Conservation (phyloP, 2,888 invertebrate species). For the Synergus itoensis region DNA sequence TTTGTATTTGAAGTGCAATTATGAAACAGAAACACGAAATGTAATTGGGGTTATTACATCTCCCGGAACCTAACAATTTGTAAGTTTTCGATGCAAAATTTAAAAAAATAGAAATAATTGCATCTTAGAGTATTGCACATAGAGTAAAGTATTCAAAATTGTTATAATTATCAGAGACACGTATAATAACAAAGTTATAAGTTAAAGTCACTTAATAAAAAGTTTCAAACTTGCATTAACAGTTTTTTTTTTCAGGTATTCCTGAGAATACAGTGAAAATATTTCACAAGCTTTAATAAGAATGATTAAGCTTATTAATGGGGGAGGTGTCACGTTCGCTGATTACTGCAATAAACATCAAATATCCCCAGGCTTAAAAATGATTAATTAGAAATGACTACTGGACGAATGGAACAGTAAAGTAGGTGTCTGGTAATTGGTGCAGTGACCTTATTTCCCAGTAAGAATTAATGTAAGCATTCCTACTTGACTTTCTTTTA, state of each 20-base stretch:
- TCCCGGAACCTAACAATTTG: background rate
- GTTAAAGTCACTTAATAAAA: background rate
- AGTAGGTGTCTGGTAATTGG: slow-evolving; percentile 14
- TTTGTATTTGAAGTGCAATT: slow-evolving; percentile 33
- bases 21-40: slow-evolving; percentile 21
- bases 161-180: background rate
- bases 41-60: slow-evolving; percentile 24
- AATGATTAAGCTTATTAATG: too few species aligned
- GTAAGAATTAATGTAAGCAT: background rate
- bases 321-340: too few species aligned
- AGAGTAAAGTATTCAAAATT: background rate
- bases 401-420: background rate
- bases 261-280: too few species aligned
- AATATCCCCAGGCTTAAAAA: background rate
- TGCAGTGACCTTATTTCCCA: background rate
- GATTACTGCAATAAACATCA: too few species aligned
- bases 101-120: background rate
- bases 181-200: too few species aligned
- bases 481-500: background rate
- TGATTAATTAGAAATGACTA: background rate
- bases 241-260: too few species aligned
- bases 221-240: background rate
- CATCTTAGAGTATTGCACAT: background rate
- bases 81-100: background rate
- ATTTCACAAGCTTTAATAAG: too few species aligned